Conservation (phyloP, 2,113 vertebrate species). For the Phaethon lepturus region DNA sequence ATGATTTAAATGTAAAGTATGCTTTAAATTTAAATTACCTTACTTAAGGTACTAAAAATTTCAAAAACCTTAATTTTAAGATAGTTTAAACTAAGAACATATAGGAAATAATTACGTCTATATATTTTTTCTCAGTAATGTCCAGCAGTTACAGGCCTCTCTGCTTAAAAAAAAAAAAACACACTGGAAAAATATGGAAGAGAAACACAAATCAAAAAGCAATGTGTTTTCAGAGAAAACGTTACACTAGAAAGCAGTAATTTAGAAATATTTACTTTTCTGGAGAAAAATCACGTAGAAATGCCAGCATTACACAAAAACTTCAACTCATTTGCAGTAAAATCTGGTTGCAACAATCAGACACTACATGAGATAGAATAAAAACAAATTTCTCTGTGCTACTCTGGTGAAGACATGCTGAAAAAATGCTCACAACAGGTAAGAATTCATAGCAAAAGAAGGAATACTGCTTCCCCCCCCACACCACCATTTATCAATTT, state of each 20-base stretch:
- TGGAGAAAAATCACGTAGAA: neutral
- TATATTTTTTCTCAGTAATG: neutral
- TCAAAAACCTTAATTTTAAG: neutral
- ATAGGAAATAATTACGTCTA: neutral
- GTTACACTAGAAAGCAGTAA: neutral
- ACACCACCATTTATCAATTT: neutral
- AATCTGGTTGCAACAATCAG: neutral
- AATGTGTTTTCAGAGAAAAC: slow-evolving; percentile 6
- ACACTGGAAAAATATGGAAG: neutral
- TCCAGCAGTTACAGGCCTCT: neutral
- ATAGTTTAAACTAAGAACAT: neutral
- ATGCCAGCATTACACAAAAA: neutral
- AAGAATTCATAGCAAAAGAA: neutral
- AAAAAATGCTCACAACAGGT: neutral
- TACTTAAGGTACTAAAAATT: neutral
- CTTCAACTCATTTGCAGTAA: neutral
- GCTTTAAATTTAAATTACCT: neutral
- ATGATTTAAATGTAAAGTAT: neutral
- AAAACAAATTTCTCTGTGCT: neutral
- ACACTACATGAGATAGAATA: neutral
- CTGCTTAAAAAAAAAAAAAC: slow-evolving; percentile 2
- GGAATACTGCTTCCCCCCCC: neutral
- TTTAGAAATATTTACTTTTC: neutral
- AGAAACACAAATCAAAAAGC: neutral
- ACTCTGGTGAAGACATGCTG: neutral